Percentiles rank a stretch among this genome's conserved stretches.
Conservation (phyloP, 2,113 vertebrate species). For the Miniopterus natalensis region DNA sequence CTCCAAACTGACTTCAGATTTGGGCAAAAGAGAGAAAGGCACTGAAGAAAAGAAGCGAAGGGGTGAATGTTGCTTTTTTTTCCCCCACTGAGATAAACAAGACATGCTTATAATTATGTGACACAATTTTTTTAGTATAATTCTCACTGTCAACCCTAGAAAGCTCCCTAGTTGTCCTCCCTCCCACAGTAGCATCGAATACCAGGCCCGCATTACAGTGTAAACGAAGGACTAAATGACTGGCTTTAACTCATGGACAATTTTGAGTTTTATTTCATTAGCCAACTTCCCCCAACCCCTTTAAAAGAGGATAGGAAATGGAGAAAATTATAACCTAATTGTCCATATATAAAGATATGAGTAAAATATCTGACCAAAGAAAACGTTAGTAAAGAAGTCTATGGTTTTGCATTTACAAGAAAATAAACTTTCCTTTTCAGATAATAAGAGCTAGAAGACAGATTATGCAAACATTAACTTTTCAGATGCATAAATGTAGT, state of each 20-base stretch:
- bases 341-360: constrained; percentile 54
- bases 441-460: constrained; percentile 25
- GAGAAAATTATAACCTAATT: constrained; percentile 33
- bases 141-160: constrained; percentile 2
- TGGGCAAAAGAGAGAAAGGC: constrained; percentile 28
- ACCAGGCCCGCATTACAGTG: neutral
- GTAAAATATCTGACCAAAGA: constrained; percentile 54
- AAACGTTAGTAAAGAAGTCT: constrained; percentile 48
- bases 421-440: constrained; percentile 50
- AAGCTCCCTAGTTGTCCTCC: neutral
- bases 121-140: constrained; percentile 12
- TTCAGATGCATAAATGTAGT: constrained; percentile 10
- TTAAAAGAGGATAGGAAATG: constrained; percentile 44
- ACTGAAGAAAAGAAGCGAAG: neutral
- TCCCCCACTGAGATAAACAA: constrained; percentile 5
- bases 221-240: constrained; percentile 11
- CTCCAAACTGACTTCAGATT: constrained; percentile 54
- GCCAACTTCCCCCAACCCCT: neutral
- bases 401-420: constrained; percentile 30
- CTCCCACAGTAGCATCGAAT: neutral
- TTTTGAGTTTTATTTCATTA: constrained; percentile 54
- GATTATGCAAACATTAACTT: neutral
- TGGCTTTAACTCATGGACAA: constrained; percentile 11
- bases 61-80: neutral
- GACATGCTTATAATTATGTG: constrained; percentile 17